phyloP scores from a whole-genome alignment of 2,113 vertebrate genomes.

The Bufo bufo region DNA sequence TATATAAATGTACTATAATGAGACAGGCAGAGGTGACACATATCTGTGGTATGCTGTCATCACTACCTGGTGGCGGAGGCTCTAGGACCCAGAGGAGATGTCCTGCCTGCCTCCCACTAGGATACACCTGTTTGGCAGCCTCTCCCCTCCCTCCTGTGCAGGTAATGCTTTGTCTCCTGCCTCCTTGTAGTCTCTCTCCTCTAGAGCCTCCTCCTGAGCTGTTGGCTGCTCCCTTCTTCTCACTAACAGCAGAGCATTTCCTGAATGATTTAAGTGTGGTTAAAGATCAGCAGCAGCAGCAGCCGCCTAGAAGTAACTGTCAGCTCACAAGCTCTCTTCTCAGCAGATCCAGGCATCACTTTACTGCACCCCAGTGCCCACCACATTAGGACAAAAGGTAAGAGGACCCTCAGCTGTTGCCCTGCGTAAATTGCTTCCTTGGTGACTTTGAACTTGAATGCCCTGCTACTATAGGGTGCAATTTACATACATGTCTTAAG shows the following conservation, averaged over 20 bases:
- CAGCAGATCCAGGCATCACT: background rate
- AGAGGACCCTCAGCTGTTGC: background rate
- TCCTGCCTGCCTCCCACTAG: constrained; percentile 48
- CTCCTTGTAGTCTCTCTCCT: constrained; percentile 1
- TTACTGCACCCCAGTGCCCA: background rate
- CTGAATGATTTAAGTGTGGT: constrained; percentile 52
- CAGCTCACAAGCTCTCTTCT: constrained; percentile 23
- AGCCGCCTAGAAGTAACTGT: constrained; percentile 30
- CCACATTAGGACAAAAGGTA: constrained; percentile 35
- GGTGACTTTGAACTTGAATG: constrained; percentile 21
- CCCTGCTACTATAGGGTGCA: background rate
- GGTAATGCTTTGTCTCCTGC: constrained; percentile 48
- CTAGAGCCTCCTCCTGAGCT: constrained; percentile 25
- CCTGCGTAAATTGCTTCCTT: background rate
- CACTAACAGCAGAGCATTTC: constrained; percentile 45
- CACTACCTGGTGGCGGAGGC: background rate
- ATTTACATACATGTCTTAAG: background rate
- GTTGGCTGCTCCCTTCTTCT: constrained; percentile 35
- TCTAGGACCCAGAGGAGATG: constrained; percentile 43
- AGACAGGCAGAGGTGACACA: background rate
- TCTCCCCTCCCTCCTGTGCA: constrained; percentile 33
- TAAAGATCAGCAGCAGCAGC: constrained; percentile 26
- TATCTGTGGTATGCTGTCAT: background rate
- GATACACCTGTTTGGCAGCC: constrained; percentile 51
- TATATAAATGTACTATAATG: background rate